These are phyloP conservation scores for Thereva unica DNA, from an alignment of 2,888 invertebrate species.

Conservation along the genomic window DNA sequence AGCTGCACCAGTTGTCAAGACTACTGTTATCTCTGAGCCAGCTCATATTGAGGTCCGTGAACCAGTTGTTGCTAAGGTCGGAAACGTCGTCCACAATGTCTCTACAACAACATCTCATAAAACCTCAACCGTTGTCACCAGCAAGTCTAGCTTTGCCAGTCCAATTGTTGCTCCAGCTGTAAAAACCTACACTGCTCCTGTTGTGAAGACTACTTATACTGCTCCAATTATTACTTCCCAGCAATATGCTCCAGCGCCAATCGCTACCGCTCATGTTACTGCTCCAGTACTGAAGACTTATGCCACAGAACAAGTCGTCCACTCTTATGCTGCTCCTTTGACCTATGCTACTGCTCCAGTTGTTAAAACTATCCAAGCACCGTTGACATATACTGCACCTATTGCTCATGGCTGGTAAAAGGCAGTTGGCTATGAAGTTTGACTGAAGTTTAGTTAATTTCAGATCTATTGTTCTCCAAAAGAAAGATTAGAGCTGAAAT, in stretches of 20 bases:
- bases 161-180: conserved; percentile 42
- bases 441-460: background rate
- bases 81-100: conserved; percentile 39
- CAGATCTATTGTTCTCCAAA: conserved; percentile 27
- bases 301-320: too few relatives aligned
- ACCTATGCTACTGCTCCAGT: too few relatives aligned
- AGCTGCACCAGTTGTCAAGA: conserved; percentile 11
- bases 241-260: conserved; percentile 1
- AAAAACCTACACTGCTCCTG: conserved; percentile 36
- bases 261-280: background rate
- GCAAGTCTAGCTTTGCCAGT: conserved; percentile 50
- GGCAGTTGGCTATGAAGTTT: background rate
- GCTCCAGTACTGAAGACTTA: too few relatives aligned
- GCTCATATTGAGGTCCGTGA: conserved; percentile 40
- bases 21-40: conserved; percentile 35
- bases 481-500: conserved; percentile 30
- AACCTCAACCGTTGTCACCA: conserved; percentile 58
- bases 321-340: too few relatives aligned
- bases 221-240: conserved; percentile 38
- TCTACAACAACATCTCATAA: conserved; percentile 58
- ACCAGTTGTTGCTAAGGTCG: conserved; percentile 43
- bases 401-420: conserved; percentile 21
- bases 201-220: conserved; percentile 24
- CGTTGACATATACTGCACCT: background rate
- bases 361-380: too few relatives aligned